These are phyloP conservation scores for Drosophila serrata DNA, from an alignment of 1,140 invertebrate genomes.

Conservation along the genomic window DNA sequence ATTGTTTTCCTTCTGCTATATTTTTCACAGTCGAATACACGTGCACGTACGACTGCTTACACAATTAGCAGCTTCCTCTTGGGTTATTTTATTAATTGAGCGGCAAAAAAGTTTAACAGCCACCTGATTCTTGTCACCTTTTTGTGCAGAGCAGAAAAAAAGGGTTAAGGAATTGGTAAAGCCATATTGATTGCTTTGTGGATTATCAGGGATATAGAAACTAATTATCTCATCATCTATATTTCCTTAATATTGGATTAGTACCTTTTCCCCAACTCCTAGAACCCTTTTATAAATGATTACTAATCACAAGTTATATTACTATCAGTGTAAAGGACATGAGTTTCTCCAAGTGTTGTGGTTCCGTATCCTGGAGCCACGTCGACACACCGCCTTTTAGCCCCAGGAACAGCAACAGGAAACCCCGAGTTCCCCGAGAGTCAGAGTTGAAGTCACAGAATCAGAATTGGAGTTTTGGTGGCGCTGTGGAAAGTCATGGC, in stretches of 20 bases:
- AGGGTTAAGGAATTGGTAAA: not conserved
- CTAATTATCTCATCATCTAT: no score
- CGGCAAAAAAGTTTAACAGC: slow-evolving; percentile 70
- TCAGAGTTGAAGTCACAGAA: slow-evolving; percentile 27
- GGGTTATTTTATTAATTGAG: slow-evolving; percentile 83
- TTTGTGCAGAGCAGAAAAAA: not conserved
- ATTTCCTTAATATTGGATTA: no score
- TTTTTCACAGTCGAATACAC: slow-evolving; percentile 47
- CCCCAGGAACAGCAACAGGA: slow-evolving; percentile 45
- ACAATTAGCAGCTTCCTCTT: slow-evolving; percentile 81
- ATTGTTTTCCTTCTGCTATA: slow-evolving; percentile 41
- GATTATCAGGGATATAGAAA: not conserved
- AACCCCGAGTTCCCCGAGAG: slow-evolving; percentile 33
- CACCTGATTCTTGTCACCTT: slow-evolving; percentile 38
- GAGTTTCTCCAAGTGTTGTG: slow-evolving; percentile 4
- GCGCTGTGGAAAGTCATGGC: slow-evolving; percentile 49
- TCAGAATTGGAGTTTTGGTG: slow-evolving; percentile 31
- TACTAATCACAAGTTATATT: not conserved
- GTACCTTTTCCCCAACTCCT: no score
- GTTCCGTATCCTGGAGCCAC: slow-evolving; percentile 16
- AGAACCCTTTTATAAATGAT: not conserved
- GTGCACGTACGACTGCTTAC: slow-evolving; percentile 44
- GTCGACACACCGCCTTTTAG: slow-evolving; percentile 48
- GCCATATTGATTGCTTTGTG: not conserved
- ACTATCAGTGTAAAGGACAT: not conserved